Base-by-base conservation (phyloP, 2,113 vertebrate species). In the Dasypus novemcinctus region DNA sequence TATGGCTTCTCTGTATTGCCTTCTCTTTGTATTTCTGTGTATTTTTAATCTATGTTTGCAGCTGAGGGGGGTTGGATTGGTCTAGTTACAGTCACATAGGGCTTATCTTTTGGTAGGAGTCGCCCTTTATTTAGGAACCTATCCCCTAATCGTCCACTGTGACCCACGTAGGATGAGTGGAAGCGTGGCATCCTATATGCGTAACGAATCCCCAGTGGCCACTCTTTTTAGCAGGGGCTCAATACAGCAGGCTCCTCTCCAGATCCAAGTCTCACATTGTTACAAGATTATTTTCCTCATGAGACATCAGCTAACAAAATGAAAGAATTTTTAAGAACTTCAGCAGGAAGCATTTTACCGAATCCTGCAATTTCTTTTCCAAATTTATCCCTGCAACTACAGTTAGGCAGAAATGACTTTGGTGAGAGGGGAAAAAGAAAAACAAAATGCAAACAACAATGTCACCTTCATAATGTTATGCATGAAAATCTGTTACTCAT, bases 401-500 rank as follows among this genome's bases (percentile, higher is more conserved):
- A 7, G 5, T 18, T 43, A 38, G 13, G 29, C 10, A 91, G 29
- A 74, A 93, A 93, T 78, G 59, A 91, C 41, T 78, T 88, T 90
- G 5, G 25, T 76, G 23, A 59, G 76, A 81, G 36, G 49, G n/a
- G 33, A 46, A 52, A 25, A 49, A 41, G 41, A 82, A 61, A 18
- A 11, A 49, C 20, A 66, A 52, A 38, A 76, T 46, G 0, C 1
- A 61, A 49, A 33, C 46, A 66, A 87, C 2, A 95, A 79, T 71
- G 83, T 96, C 83, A 94, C 96, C 68, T 96, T 93, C 79, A 66
- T 29, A 90, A 87, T 8, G 14, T 46, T 86, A 74, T 76, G 25
- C 71, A 61, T 76, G 27, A 87, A 94, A 72, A 66, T 83, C 74
- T 89, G 6, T 72, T 71, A 87, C 14, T 27, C 23, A 27, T 54